These are phyloP conservation scores for Leucozona laternaria DNA, from an alignment of 2,888 invertebrate genomes.

Conservation along the genomic window DNA sequence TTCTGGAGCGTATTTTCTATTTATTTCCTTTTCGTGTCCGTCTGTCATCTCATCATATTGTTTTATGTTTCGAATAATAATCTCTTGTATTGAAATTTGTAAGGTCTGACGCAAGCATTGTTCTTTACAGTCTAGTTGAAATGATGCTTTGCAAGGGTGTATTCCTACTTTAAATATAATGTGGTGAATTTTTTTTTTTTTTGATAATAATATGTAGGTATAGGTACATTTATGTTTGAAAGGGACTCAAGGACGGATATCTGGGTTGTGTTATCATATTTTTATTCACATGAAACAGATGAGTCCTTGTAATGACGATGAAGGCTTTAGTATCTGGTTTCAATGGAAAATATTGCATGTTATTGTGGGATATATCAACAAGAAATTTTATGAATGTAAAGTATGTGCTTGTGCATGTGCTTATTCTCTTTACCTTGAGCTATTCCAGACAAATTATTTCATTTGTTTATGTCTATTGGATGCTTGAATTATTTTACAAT, in stretches of 20 bases:
- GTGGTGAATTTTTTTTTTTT: background rate
- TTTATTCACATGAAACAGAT: background rate
- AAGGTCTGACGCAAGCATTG: conserved; percentile 56
- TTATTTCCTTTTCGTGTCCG: conserved; percentile 33
- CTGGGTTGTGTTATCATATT: conserved; percentile 6
- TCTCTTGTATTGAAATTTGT: conserved; percentile 36
- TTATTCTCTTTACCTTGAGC: background rate
- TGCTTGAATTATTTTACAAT: too few species aligned
- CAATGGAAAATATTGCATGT: conserved; percentile 9
- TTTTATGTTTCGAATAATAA: conserved; percentile 31
- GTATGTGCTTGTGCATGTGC: too few species aligned
- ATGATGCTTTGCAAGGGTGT: conserved; percentile 42
- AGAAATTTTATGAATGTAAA: conserved; percentile 1
- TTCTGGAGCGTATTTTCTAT: conserved; percentile 17
- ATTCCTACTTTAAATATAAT: conserved; percentile 38
- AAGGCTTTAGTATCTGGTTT: conserved; percentile 16
- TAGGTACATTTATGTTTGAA: background rate
- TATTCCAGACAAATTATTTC: background rate
- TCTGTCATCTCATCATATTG: conserved; percentile 42
- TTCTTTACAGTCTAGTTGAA: conserved; percentile 38
- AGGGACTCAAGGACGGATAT: conserved; percentile 26
- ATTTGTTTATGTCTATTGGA: background rate
- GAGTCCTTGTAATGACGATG: conserved; percentile 36
- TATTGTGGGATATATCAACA: conserved; percentile 9
- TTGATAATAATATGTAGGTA: background rate